A percentile compares a stretch with the other conserved stretches of the same genome.
Conservation (phyloP, 2,888 invertebrate species). For the Metalampra italica region DNA sequence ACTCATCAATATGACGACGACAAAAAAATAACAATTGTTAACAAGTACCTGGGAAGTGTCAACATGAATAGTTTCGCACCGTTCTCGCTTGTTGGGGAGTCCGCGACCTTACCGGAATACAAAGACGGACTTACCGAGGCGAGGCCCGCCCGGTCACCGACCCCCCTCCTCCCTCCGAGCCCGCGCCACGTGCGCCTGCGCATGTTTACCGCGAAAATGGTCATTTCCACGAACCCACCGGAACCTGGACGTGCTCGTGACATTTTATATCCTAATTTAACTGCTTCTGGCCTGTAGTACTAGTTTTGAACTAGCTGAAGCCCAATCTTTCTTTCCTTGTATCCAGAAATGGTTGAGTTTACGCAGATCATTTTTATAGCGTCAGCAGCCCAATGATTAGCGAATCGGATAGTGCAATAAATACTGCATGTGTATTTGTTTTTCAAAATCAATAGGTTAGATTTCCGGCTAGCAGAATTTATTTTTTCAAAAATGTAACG, state of each 20-base stretch:
- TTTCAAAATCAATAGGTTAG: no score
- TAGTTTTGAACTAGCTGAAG: no score
- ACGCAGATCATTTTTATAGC: no score
- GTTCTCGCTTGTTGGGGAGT: constrained; percentile 62
- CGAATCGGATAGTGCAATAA: no score
- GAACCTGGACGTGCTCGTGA: constrained; percentile 42
- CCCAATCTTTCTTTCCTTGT: no score
- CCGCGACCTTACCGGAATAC: constrained; percentile 62
- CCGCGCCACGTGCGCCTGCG: constrained; percentile 44
- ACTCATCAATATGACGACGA: constrained; percentile 51
- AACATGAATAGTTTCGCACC: constrained; percentile 67
- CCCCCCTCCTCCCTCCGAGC: constrained; percentile 35
- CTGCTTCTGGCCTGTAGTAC: no score
- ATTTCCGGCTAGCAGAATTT: no score
- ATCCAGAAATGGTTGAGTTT: no score
- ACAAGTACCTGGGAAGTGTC: constrained; percentile 53
- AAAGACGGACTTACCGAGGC: constrained; percentile 56
- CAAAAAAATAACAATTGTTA: constrained; percentile 63
- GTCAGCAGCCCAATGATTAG: no score
- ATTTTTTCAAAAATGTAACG: no score
- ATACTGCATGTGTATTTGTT: no score
- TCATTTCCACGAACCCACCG: constrained; percentile 68
- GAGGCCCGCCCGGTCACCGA: constrained; percentile 56
- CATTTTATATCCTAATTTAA: constrained; percentile 25
- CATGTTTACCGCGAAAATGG: constrained; percentile 63